Conservation (phyloP, 2,888 invertebrate species). For the Cylloceria caligata region DNA sequence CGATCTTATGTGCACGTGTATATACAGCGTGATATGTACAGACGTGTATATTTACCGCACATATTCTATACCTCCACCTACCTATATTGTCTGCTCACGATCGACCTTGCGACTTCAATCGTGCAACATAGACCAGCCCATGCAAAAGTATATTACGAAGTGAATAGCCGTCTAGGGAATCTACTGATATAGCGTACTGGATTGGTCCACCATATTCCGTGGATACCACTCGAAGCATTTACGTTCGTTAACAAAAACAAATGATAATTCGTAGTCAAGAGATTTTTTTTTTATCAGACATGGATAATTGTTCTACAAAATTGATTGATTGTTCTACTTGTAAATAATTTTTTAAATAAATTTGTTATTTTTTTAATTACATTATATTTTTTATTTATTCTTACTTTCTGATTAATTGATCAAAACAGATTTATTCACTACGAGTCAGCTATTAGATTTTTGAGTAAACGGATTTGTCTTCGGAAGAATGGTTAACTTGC, state of each 20-base stretch:
- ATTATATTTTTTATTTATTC: too few relatives aligned
- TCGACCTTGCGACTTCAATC: constrained; percentile 51
- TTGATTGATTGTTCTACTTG: too few relatives aligned
- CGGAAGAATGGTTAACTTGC: too few relatives aligned
- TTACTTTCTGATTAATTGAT: too few relatives aligned
- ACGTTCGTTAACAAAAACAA: not conserved
- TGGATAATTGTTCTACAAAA: too few relatives aligned
- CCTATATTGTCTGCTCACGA: constrained; percentile 55
- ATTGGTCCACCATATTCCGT: not conserved
- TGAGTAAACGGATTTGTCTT: too few relatives aligned
- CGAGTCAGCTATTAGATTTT: too few relatives aligned
- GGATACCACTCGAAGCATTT: not conserved
- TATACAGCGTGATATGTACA: constrained; percentile 5
- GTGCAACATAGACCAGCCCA: constrained; percentile 32
- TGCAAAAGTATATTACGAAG: constrained; percentile 22
- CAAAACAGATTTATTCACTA: too few relatives aligned
- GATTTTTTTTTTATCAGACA: not conserved
- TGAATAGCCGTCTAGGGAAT: not conserved
- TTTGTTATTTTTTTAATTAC: too few relatives aligned
- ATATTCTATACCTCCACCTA: constrained; percentile 31
- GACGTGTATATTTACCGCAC: constrained; percentile 4
- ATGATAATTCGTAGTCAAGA: not conserved
- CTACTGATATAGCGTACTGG: not conserved
- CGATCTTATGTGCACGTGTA: constrained; percentile 46
- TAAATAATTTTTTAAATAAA: too few relatives aligned